Evolutionary conservation across 2,888 invertebrate species (phyloP).

Genomic region (Chesias legatella): DNA sequence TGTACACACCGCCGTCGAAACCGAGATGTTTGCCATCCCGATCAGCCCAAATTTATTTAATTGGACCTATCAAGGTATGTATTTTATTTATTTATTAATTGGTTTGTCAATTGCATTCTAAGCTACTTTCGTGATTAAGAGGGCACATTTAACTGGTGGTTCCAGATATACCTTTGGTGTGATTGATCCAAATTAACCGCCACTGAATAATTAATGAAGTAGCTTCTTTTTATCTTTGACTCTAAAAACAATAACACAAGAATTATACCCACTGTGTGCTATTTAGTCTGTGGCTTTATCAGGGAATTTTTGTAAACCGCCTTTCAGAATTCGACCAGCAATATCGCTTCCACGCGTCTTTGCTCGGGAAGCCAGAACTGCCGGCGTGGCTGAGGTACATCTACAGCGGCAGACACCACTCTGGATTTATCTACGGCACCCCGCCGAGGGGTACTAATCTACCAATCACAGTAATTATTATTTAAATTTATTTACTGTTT

Average conservation of each 20-base stretch:
- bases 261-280: no score
- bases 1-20: conserved; percentile 80
- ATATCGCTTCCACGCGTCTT: conserved; percentile 86
- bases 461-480: conserved; percentile 50
- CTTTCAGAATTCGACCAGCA: conserved; percentile 79
- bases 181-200: no score
- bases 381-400: conserved; percentile 93
- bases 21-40: conserved; percentile 89
- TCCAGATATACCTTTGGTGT: no score
- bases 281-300: no score
- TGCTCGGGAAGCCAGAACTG: conserved; percentile 89
- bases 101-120: no score
- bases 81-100: background rate
- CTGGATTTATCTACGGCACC: conserved; percentile 92
- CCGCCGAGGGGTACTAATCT: conserved; percentile 82
- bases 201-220: no score
- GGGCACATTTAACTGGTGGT: no score
- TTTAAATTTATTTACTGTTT: no score
- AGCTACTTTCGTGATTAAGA: no score
- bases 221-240: no score
- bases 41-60: conserved; percentile 89
- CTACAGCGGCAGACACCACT: conserved; percentile 88
- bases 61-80: conserved; percentile 86
- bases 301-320: conserved; percentile 3
- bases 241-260: no score